These are phyloP conservation scores for Scrobipalpa atriplicella DNA, from an alignment of 2,888 invertebrate species.

Conservation along the genomic window DNA sequence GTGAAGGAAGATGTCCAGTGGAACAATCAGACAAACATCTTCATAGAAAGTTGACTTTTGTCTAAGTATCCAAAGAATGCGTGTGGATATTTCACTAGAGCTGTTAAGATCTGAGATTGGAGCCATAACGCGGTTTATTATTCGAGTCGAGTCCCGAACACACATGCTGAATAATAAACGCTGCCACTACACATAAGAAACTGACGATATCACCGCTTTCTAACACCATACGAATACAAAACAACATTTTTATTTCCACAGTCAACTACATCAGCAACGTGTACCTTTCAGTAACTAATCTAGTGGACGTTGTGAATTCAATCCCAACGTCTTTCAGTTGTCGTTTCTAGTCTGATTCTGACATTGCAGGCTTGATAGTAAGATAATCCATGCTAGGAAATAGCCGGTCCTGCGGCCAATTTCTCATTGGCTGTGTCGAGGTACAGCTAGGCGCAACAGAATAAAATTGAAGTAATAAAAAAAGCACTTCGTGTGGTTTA, in stretches of 20 bases:
- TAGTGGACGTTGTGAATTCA: no score
- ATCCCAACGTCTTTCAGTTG: no score
- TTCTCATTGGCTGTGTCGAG: no score
- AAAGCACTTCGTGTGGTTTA: no score
- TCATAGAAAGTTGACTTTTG: not conserved
- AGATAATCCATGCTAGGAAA: no score
- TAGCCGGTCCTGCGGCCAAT: no score
- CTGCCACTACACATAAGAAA: constrained; percentile 70
- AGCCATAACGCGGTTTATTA: constrained; percentile 57
- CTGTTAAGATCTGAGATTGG: constrained; percentile 58
- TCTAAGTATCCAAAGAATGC: not conserved
- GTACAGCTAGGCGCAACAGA: no score
- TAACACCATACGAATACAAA: constrained; percentile 64
- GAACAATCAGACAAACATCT: no score
- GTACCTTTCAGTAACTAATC: not conserved
- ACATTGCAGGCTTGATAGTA: no score
- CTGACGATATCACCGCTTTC: constrained; percentile 69
- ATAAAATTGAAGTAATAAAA: no score
- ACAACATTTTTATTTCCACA: constrained; percentile 21
- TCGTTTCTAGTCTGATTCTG: no score
- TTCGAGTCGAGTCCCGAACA: constrained; percentile 61
- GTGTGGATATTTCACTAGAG: constrained; percentile 41
- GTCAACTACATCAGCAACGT: not conserved
- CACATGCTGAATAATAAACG: constrained; percentile 74
- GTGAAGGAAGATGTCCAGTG: no score